A percentile compares a stretch with the other conserved stretches of the same genome.
Conservation (phyloP, 2,113 vertebrate species). For the Tor tambroides region DNA sequence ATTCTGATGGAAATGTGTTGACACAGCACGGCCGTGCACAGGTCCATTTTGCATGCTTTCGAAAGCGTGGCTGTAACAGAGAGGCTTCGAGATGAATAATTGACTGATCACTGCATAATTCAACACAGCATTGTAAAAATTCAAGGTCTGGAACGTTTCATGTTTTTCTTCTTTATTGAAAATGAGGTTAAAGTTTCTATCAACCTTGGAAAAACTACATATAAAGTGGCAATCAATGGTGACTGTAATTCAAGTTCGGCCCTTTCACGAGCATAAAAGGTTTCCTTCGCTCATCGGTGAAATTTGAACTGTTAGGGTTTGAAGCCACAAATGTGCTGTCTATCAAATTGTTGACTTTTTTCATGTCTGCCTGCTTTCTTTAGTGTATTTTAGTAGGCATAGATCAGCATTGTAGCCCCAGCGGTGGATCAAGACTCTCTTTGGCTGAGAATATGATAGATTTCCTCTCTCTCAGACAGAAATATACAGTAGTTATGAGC, state of each 20-base stretch:
- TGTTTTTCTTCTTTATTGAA: conserved; percentile 94
- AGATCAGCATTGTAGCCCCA: background rate
- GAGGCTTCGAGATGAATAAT: conserved; percentile 98
- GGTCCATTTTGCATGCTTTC: conserved; percentile 97
- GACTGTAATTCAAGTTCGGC: conserved; percentile 79
- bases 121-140: conserved; percentile 98
- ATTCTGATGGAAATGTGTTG: conserved; percentile 99
- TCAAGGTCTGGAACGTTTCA: conserved; percentile 99
- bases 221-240: conserved; percentile 95
- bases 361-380: background rate
- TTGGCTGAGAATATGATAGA: conserved; percentile 62
- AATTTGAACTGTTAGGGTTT: conserved; percentile 55
- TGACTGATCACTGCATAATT: conserved; percentile 99
- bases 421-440: conserved; percentile 38
- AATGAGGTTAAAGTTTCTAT: conserved; percentile 99
- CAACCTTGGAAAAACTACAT: conserved; percentile 98
- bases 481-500: conserved; percentile 70
- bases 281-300: conserved; percentile 43
- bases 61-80: conserved; percentile 93
- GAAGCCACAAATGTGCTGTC: conserved; percentile 61
- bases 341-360: conserved; percentile 60
- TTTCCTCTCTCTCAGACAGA: conserved; percentile 65
- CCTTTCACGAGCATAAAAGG: conserved; percentile 45
- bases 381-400: conserved; percentile 10
- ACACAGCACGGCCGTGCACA: conserved; percentile 92